Base-by-base conservation (phyloP, 53 echinoderm and acorn worm species). In the Paracentrotus lividus region DNA sequence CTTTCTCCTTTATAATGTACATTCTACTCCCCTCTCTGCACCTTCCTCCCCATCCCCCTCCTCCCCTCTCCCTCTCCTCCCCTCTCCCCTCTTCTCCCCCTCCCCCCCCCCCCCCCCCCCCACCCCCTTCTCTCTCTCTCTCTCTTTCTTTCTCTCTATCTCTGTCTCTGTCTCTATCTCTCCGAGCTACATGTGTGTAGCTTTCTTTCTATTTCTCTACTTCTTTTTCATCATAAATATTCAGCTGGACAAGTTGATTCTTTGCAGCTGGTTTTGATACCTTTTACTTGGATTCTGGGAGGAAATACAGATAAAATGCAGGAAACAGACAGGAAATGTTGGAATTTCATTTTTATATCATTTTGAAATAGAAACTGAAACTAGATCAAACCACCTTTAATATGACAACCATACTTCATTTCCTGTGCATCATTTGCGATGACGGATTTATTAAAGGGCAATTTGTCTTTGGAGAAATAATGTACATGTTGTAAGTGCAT, bases 91-190 rank as follows among this genome's bases (percentile, higher is more conserved):
- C 34, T 6, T 78, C 3, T 78, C 21, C 6, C 42, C 34, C 0
- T 78, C 43, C 44, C 42, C 44, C 81, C 44, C 81, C 44, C 81
- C 21, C 43, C 44, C 45, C 10, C 49, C 10, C 10, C n/a, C n/a
- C n/a, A n/a, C n/a, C n/a, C n/a, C n/a, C n/a, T n/a, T 78, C 42
- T 78, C 81, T 78, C 81, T 78, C 81, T 42, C 43, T 78, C 45
- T 49, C 49, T 49, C 10, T 10, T 7, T 49, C 49, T 10, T 49
- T 10, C 49, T n/a, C n/a, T n/a, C n/a, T n/a, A n/a, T 78, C 42
- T 78, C 81, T 78, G 44, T 78, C 81, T 42, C 43, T 78, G 3
- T 49, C 49, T 49, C 10, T 10, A 49, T 49, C 49, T 10, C 10
- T 10, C 49, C n/a, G n/a, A n/a, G n/a, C n/a, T n/a, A n/a, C n/a